Base-by-base conservation (phyloP, 2,888 invertebrate species). In the Gnatocerus cornutus region DNA sequence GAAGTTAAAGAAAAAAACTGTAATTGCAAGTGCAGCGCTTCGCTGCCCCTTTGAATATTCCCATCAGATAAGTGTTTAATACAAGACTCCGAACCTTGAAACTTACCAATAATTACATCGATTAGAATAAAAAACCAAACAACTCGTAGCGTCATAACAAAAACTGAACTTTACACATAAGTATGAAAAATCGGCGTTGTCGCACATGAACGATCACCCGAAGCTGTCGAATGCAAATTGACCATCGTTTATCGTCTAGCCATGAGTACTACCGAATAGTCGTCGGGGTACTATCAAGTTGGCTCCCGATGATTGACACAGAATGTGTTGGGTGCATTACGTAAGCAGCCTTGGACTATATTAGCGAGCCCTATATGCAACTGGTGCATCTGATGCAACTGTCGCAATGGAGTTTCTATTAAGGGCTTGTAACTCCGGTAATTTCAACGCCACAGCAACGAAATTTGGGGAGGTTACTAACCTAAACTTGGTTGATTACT, bases 61-160 rank as follows among this genome's bases (percentile, higher is more conserved):
- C 13, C 3, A 52, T 52, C 30, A 9, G 52, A 52, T 52, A 52
- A 52, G 33, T 9, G 5, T 21, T 21, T 21, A 9, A 53, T n/a
- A 29, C 33, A 33, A 16, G 21, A 10, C 41, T n/a, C n/a, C 30
- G 39, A 46, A 43, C 69, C 64, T 63, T 68, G 63, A 21, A 58
- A 71, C 76, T 74, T 55, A 77, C 78, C 77, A 55, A 71, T 52
- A 72, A 71, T 72, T 30, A 71, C 55, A 67, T 76, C 67, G 71
- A 76, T 71, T 61, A 77, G 62, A 71, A 75, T 56, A 62, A 77
- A 70, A 71, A 73, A 75, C 70, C 73, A 76, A 68, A 78, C 67
- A 70, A 75, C 61, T 39, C 65, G 70, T 67, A 76, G 71, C 78
- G 77, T 78, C 69, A 74, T 78, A 75, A 68, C 74, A 53, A 69